These are phyloP conservation scores for Dolichotis patagonum DNA, from an alignment of 2,113 vertebrate species.

Conservation along the genomic window DNA sequence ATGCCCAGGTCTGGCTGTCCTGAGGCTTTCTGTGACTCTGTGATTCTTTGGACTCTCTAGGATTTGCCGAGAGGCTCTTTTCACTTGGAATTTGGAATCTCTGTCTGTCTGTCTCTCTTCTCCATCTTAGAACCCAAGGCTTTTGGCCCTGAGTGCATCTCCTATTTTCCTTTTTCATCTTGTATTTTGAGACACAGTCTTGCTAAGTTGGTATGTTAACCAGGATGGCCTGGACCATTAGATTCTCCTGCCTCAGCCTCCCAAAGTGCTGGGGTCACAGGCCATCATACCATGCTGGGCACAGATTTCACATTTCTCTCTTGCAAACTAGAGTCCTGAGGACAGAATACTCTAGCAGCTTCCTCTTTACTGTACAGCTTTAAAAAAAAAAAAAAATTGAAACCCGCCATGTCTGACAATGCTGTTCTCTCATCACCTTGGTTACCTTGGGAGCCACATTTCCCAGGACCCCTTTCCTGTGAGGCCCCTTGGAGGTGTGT, in stretches of 20 bases:
- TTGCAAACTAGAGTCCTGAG: neutral
- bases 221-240: neutral
- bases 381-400: neutral
- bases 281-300: neutral
- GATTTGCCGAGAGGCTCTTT: neutral
- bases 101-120: neutral
- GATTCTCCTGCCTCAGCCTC: neutral
- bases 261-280: neutral
- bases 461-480: neutral
- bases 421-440: neutral
- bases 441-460: no score
- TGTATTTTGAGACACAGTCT: neutral
- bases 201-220: neutral
- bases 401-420: neutral
- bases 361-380: neutral
- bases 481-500: neutral
- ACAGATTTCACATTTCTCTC: neutral
- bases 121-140: neutral
- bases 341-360: neutral
- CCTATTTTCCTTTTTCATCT: neutral
- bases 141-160: neutral
- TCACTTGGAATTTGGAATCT: neutral
- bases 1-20: neutral
- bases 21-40: neutral
- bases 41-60: neutral